These are phyloP conservation scores for Cephus nigrinus DNA, from an alignment of 2,888 invertebrate genomes.

Conservation along the genomic window DNA sequence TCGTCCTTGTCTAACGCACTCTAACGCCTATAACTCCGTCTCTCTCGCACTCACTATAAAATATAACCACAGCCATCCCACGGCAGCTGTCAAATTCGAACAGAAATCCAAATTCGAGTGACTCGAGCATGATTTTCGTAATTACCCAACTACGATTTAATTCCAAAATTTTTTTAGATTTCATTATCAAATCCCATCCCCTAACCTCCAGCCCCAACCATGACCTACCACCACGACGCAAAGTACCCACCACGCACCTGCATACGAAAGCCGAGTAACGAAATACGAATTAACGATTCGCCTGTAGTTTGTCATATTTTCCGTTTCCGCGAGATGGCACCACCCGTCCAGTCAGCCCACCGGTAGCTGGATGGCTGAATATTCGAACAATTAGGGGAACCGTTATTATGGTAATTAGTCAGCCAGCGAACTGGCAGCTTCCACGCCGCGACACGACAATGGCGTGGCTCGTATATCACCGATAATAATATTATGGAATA, in stretches of 20 bases:
- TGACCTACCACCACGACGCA: not conserved
- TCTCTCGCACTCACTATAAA: not conserved
- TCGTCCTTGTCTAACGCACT: not conserved
- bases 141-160: too few species aligned
- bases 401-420: slow-evolving; percentile 47
- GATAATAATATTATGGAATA: slow-evolving; percentile 30
- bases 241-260: not conserved
- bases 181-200: not conserved
- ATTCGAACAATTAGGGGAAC: slow-evolving; percentile 38
- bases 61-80: too few species aligned
- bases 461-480: slow-evolving; percentile 48
- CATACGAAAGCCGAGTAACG: not conserved
- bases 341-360: not conserved
- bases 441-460: slow-evolving; percentile 45
- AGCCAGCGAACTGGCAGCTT: slow-evolving; percentile 30
- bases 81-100: not conserved
- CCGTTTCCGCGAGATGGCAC: not conserved
- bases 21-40: not conserved
- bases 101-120: not conserved
- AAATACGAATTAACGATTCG: not conserved
- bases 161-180: not conserved
- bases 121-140: not conserved
- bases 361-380: slow-evolving; percentile 28
- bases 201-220: not conserved
- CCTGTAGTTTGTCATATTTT: not conserved